Evolutionary conservation across 1,140 invertebrate species (phyloP).

Genomic region (Schlechtendalia chinensis): DNA sequence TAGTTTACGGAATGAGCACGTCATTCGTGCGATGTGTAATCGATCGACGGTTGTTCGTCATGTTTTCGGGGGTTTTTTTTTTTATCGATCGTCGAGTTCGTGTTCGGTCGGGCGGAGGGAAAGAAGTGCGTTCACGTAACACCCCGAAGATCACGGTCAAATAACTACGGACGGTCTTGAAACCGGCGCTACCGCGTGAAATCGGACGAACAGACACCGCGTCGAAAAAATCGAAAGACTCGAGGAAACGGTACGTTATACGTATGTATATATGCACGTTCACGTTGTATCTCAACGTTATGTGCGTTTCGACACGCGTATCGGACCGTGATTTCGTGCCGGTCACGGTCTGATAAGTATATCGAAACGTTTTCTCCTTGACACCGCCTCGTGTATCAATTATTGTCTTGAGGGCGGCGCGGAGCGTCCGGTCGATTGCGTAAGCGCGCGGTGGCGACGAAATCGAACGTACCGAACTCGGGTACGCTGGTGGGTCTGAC

Average conservation of each 20-base stretch:
- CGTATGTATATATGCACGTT: background rate
- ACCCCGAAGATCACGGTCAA: conserved; percentile 15
- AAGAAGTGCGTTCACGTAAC: background rate
- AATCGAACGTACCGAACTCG: too few relatives aligned
- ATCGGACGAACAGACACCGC: background rate
- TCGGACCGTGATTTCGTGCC: conserved; percentile 8
- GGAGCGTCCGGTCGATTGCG: background rate
- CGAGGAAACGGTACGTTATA: too few relatives aligned
- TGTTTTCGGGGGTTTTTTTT: too few relatives aligned
- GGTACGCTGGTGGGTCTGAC: too few relatives aligned
- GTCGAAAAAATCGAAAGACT: background rate
- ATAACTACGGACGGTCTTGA: conserved; percentile 20
- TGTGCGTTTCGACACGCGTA: conserved; percentile 22
- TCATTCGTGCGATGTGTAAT: too few relatives aligned
- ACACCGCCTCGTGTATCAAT: background rate
- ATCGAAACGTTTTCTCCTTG: conserved; percentile 11
- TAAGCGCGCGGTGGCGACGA: background rate
- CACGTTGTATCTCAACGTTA: conserved; percentile 13
- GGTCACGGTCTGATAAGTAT: conserved; percentile 11
- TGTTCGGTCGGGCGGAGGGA: background rate
- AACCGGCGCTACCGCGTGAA: conserved; percentile 3
- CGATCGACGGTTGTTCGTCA: too few relatives aligned
- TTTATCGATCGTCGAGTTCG: too few relatives aligned
- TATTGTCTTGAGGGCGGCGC: background rate
- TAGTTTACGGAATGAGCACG: too few relatives aligned